These are phyloP conservation scores for Sterrhoptilus dennistouni DNA, from an alignment of 2,113 vertebrate genomes.

Conservation along the genomic window DNA sequence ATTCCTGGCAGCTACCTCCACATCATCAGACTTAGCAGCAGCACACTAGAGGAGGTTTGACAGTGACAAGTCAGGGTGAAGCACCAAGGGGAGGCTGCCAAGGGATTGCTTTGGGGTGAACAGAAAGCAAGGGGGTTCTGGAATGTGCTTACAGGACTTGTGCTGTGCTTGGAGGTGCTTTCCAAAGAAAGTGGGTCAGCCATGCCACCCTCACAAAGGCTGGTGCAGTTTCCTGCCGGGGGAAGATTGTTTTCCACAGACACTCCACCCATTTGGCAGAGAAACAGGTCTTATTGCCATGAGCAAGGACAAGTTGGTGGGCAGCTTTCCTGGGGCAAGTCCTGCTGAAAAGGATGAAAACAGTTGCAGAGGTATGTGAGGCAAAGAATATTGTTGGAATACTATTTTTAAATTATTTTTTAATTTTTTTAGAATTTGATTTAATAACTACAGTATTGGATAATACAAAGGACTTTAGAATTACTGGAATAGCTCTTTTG, in stretches of 20 bases:
- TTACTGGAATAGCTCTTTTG: not conserved
- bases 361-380: not conserved
- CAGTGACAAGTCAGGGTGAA: not conserved
- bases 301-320: not conserved
- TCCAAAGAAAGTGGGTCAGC: not conserved
- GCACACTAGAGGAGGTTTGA: not conserved
- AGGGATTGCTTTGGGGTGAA: not conserved
- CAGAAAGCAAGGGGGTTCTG: not conserved
- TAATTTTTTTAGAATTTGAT: not conserved
- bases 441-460: not conserved
- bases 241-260: not conserved
- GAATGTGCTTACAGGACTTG: not conserved
- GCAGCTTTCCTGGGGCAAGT: not conserved
- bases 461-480: not conserved
- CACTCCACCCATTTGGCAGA: not conserved
- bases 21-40: not conserved
- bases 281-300: not conserved
- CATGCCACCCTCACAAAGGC: not conserved
- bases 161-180: not conserved
- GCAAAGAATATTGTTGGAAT: not conserved
- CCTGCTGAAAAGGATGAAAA: not conserved
- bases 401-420: not conserved
- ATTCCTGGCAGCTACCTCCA: not conserved
- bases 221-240: not conserved
- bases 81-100: not conserved